Conservation (phyloP, 2,113 vertebrate species). For the Hemibagrus wyckioides region DNA sequence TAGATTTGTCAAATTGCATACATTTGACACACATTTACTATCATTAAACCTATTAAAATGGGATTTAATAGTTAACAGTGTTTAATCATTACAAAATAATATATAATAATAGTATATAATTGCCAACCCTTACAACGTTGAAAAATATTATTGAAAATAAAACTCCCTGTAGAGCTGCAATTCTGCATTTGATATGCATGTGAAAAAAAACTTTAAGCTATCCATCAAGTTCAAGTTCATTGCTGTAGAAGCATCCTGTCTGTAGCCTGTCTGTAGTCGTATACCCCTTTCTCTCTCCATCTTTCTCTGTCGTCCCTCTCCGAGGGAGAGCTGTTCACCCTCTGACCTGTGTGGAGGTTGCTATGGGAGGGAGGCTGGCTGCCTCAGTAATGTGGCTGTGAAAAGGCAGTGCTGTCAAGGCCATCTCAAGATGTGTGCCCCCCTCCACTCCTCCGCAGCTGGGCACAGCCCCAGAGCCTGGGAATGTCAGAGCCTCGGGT, state of each 20-base stretch:
- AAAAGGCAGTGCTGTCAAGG: slow-evolving; percentile 78
- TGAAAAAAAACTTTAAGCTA: slow-evolving; percentile 8
- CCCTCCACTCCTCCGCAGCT: slow-evolving; percentile 54
- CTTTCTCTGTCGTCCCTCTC: slow-evolving; percentile 46
- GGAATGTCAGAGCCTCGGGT: slow-evolving; percentile 63
- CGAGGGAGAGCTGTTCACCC: slow-evolving; percentile 61
- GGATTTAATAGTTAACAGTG: neutral
- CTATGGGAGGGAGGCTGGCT: slow-evolving; percentile 71
- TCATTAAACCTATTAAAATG: neutral
- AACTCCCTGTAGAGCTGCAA: neutral
- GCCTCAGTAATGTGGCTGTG: slow-evolving; percentile 71
- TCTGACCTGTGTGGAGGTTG: slow-evolving; percentile 76
- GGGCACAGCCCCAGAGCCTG: slow-evolving; percentile 66
- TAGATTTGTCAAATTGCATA: neutral
- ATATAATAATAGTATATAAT: neutral
- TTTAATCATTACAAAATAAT: neutral
- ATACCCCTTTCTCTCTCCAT: slow-evolving; percentile 16
- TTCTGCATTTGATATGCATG: slow-evolving; percentile 1
- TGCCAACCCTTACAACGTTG: neutral
- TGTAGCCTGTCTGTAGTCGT: slow-evolving; percentile 21
- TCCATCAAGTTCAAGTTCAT: slow-evolving; percentile 58
- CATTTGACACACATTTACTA: neutral
- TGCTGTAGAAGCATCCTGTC: slow-evolving; percentile 48
- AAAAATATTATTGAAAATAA: neutral
- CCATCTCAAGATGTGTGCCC: slow-evolving; percentile 69